Evolutionary conservation across 2,113 vertebrate species (phyloP).

Genomic region (Apeltes quadracus): DNA sequence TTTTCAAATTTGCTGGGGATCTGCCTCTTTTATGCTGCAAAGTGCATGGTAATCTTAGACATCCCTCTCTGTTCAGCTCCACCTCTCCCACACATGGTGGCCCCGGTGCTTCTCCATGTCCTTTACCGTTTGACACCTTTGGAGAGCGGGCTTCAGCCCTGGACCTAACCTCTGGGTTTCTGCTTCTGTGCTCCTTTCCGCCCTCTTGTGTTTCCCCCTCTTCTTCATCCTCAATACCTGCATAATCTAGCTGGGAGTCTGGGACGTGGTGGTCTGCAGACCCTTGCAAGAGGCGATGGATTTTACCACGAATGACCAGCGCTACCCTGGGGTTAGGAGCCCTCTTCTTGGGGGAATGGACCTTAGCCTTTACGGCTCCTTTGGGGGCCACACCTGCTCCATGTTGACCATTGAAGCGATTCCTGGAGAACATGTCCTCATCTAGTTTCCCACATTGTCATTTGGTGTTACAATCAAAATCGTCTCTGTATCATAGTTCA

Average conservation of each 20-base stretch:
- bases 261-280: conserved; percentile 80
- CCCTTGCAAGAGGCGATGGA: conserved; percentile 89
- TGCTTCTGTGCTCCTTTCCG: conserved; percentile 46
- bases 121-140: conserved; percentile 68
- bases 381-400: conserved; percentile 78
- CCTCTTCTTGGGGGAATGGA: conserved; percentile 78
- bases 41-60: conserved; percentile 81
- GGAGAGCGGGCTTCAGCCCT: conserved; percentile 52
- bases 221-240: conserved; percentile 81
- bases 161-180: conserved; percentile 38
- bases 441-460: conserved; percentile 40
- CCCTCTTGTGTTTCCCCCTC: conserved; percentile 50
- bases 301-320: conserved; percentile 84
- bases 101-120: conserved; percentile 44
- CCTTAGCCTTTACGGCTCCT: conserved; percentile 78
- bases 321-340: conserved; percentile 82
- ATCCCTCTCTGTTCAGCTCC: conserved; percentile 83
- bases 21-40: conserved; percentile 74
- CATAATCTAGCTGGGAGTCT: conserved; percentile 77
- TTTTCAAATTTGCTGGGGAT: conserved; percentile 47
- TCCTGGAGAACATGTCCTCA: conserved; percentile 84
- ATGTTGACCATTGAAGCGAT: conserved; percentile 84
- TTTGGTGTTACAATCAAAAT: conserved; percentile 39
- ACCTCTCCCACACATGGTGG: conserved; percentile 79
- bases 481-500: conserved; percentile 22